Base-by-base conservation (phyloP, 1,140 invertebrate genomes). In the Hypsibius dujardini region DNA sequence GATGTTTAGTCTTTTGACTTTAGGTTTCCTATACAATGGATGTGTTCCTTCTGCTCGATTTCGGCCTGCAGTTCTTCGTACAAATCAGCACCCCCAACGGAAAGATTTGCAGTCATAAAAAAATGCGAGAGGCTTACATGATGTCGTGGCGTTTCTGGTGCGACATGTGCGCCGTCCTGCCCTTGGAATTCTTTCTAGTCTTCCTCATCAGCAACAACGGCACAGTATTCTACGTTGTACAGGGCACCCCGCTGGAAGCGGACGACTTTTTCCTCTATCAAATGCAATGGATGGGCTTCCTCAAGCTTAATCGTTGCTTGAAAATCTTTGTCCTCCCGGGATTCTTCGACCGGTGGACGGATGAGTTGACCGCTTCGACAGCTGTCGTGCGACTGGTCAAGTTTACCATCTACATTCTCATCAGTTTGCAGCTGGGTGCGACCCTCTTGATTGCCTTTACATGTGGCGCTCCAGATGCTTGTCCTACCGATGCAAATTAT, bases 381-480 rank as follows among this genome's bases (percentile, higher is more conserved):
- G 7, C 50, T 56, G n/a, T 7, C 50, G 50, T 56, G 7, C 7
- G 50, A 56, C 7, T 56, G n/a, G 50, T n/a, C 50, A 56, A 56
- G 50, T 56, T 56, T n/a, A n/a, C n/a, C 7, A n/a, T 56, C 7
- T 56, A 56, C n/a, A 56, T 56, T 56, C 7, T 7, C 50, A 56
- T 56, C 7, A 7, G 7, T n/a, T 7, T n/a, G 50, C 50, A 56
- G 50, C 7, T 56, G 50, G 50, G 7, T 56, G 50, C n/a, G 50
- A 56, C 50, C 50, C 50, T n/a, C n/a, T n/a, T 56, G 50, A 56
- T 56, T 56, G 50, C 50, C n/a, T 56, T 56, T 56, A 56, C 50
- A 56, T 56, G 50, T 56, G 7, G 50, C n/a, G 7, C 50, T 56
- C 7, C 7, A 56, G 7, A n/a, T n/a, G n/a, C n/a, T n/a, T n/a